These are phyloP conservation scores for Lamellibrachia satsuma DNA, from an alignment of 2,888 invertebrate genomes.

Conservation along the genomic window DNA sequence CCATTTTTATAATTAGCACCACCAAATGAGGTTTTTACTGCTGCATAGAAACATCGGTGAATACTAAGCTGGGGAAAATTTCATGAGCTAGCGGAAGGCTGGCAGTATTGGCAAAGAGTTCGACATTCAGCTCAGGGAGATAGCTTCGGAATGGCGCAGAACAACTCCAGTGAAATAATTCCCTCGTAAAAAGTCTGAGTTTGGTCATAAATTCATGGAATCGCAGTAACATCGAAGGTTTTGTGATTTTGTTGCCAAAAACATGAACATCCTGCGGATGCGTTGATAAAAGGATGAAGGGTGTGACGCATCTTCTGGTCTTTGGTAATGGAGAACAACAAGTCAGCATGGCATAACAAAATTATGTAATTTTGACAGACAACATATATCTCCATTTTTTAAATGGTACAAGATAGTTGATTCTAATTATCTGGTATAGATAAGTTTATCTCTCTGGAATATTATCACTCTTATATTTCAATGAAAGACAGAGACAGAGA, in stretches of 20 bases:
- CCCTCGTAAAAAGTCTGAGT: not conserved
- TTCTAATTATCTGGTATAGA: not conserved
- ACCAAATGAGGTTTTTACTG: not conserved
- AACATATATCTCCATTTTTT: not conserved
- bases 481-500: not conserved
- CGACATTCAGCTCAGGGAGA: not conserved
- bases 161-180: not conserved
- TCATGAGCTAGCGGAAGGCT: not conserved
- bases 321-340: not conserved
- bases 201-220: conserved; percentile 1
- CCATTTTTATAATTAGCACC: not conserved
- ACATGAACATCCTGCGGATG: not conserved
- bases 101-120: not conserved
- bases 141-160: not conserved
- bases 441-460: not conserved
- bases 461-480: not conserved
- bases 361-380: not conserved
- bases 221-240: not conserved
- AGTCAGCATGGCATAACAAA: not conserved
- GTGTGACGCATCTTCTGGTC: too few relatives aligned
- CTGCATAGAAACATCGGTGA: not conserved
- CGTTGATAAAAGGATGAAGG: not conserved
- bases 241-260: not conserved
- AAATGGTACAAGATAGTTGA: not conserved
- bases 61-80: not conserved